Evolutionary conservation across 2,113 vertebrate genomes (phyloP).

Genomic region (Xiphophorus couchianus): DNA sequence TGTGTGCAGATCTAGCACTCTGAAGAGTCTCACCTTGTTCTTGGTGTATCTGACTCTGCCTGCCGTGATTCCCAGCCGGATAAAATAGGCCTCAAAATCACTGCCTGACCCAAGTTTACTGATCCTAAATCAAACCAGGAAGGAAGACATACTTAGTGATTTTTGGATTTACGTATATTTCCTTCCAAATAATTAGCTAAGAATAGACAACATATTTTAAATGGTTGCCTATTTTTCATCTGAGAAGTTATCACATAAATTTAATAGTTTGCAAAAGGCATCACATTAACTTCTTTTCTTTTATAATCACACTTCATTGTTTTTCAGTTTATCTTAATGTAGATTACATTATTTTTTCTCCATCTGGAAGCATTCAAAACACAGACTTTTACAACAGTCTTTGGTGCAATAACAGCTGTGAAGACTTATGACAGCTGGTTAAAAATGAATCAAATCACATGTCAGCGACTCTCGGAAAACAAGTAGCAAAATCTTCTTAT

Average conservation of each 20-base stretch:
- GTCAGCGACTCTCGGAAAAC: not conserved
- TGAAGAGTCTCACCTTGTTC: conserved; percentile 71
- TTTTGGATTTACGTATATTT: not conserved
- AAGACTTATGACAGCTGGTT: not conserved
- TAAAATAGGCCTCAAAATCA: conserved; percentile 96
- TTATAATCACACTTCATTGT: not conserved
- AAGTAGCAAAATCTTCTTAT: not conserved
- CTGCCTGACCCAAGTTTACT: conserved; percentile 97
- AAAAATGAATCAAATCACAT: not conserved
- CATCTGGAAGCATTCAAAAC: not conserved
- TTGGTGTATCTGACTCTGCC: conserved; percentile 94
- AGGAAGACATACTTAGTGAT: not conserved
- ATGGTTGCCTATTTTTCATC: not conserved
- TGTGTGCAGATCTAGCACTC: not conserved
- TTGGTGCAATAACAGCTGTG: not conserved
- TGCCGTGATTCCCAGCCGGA: conserved; percentile 91
- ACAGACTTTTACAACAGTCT: not conserved
- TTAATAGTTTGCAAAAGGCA: too few relatives aligned
- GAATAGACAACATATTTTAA: not conserved
- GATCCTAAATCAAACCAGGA: conserved; percentile 79
- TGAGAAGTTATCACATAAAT: too few relatives aligned
- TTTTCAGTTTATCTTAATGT: not conserved
- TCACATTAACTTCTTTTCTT: not conserved
- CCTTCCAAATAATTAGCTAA: not conserved
- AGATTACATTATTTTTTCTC: not conserved